Evolutionary conservation across 2,113 vertebrate genomes (phyloP).

Genomic region (Dendropsophus ebraccatus): DNA sequence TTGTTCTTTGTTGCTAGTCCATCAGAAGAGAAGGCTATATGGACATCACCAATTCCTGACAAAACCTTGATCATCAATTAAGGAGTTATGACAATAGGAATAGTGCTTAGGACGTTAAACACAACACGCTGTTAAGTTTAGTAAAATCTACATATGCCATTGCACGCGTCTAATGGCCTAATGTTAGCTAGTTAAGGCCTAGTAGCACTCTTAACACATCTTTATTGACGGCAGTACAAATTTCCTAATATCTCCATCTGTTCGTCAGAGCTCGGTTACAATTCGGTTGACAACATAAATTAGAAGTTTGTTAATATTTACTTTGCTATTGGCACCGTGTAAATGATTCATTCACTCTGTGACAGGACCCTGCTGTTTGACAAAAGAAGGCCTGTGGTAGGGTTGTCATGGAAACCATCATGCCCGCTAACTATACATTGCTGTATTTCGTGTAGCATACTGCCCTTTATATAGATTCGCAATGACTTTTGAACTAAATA

Average conservation of each 20-base stretch:
- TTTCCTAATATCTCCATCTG: slow-evolving; percentile 35
- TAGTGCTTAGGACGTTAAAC: not conserved
- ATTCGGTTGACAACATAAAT: slow-evolving; percentile 38
- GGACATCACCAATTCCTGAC: too few relatives aligned
- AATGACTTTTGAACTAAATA: not conserved
- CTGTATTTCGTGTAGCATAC: not conserved
- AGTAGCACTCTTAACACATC: slow-evolving; percentile 6
- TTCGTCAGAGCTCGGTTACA: slow-evolving; percentile 17
- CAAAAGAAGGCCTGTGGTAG: slow-evolving; percentile 29
- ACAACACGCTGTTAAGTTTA: not conserved
- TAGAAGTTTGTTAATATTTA: slow-evolving; percentile 50
- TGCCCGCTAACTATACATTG: slow-evolving; percentile 19
- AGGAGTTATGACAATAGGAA: too few relatives aligned
- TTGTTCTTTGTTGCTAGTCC: too few relatives aligned
- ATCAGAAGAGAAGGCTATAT: too few relatives aligned
- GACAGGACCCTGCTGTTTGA: slow-evolving; percentile 35
- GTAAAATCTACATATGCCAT: not conserved
- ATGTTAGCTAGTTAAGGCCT: not conserved
- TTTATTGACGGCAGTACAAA: slow-evolving; percentile 5
- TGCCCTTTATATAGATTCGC: not conserved
- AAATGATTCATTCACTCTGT: slow-evolving; percentile 43
- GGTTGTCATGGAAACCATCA: slow-evolving; percentile 42
- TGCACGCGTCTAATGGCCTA: not conserved
- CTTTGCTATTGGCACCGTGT: slow-evolving; percentile 31
- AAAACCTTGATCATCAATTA: too few relatives aligned